phyloP scores from a whole-genome alignment of 2,113 vertebrate species.

The Muscicapa adusta region DNA sequence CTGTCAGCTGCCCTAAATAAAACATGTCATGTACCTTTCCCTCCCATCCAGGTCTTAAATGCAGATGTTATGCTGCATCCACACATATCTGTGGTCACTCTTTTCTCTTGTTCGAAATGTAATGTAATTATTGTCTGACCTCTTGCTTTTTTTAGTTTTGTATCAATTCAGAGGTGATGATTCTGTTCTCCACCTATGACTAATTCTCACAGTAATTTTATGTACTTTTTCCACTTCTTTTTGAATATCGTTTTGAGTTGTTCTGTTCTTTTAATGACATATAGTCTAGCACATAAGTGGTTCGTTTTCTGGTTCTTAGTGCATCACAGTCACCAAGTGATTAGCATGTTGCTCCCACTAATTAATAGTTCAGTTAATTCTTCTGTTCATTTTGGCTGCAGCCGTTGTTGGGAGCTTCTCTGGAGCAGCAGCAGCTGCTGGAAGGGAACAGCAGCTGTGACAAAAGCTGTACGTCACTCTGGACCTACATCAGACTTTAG shows the following conservation, averaged over 20 bases:
- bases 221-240: neutral
- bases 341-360: neutral
- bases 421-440: neutral
- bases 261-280: neutral
- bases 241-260: neutral
- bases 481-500: neutral
- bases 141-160: neutral
- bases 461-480: neutral
- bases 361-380: slow-evolving; percentile 3
- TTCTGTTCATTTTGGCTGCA: neutral
- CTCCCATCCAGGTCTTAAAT: neutral
- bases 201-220: neutral
- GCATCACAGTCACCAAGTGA: neutral
- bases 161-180: neutral
- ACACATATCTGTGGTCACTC: neutral
- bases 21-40: neutral
- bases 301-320: neutral
- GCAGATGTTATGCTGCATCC: neutral
- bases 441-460: neutral
- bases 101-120: neutral
- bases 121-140: neutral
- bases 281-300: neutral
- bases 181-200: neutral
- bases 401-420: neutral
- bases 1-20: neutral